Percentiles rank a stretch among this genome's conserved stretches.
phyloP scores from a whole-genome alignment of 2,888 invertebrate species.

The Synergus japonicus region DNA sequence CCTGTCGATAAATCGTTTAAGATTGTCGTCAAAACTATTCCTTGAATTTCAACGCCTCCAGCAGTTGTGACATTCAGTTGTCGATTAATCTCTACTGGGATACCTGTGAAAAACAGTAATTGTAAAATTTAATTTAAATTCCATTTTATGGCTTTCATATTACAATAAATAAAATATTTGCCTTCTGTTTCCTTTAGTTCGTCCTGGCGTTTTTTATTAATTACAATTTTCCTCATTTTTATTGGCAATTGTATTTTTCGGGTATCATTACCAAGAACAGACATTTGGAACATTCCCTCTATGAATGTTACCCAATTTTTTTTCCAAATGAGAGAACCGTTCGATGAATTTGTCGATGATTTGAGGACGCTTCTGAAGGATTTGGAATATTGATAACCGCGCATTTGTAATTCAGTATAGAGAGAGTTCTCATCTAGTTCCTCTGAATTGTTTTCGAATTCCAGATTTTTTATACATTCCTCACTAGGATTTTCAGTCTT shows the following conservation, averaged over 20 bases:
- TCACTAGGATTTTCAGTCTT: neutral
- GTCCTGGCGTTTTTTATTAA: conserved; percentile 78
- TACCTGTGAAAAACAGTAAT: conserved; percentile 19
- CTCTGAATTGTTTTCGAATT: conserved; percentile 44
- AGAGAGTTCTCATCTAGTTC: conserved; percentile 68
- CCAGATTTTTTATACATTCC: neutral
- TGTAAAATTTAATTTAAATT: too few relatives aligned
- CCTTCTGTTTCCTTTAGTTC: conserved; percentile 2
- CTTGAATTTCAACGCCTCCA: conserved; percentile 44
- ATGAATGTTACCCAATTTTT: conserved; percentile 84
- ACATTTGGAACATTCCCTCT: conserved; percentile 84
- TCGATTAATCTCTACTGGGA: conserved; percentile 45
- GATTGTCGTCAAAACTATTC: conserved; percentile 69
- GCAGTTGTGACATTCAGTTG: conserved; percentile 33
- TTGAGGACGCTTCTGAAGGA: conserved; percentile 78
- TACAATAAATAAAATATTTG: neutral
- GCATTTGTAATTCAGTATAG: conserved; percentile 77
- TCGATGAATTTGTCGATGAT: conserved; percentile 75
- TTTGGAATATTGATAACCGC: conserved; percentile 79
- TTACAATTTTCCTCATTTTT: conserved; percentile 79
- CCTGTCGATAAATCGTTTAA: conserved; percentile 79
- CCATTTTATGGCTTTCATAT: too few relatives aligned
- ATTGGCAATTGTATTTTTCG: conserved; percentile 80
- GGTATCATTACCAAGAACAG: conserved; percentile 77
- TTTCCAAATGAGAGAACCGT: conserved; percentile 78